Evolutionary conservation across 2,888 invertebrate genomes (phyloP).

Genomic region (Pardosa pseudoannulata): DNA sequence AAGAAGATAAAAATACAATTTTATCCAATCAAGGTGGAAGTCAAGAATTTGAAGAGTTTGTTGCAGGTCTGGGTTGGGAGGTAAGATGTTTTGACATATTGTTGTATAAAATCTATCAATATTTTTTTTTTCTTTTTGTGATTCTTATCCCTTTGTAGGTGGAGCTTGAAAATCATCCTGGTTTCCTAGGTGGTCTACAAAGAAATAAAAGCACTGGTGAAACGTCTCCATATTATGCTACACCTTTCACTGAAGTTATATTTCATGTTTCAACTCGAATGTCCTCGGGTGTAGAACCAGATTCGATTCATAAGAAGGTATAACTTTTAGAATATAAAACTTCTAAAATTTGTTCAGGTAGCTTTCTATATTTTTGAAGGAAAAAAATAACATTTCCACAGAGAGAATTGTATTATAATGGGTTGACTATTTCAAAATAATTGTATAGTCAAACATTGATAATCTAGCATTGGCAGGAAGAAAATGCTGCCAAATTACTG

Average conservation of each 20-base stretch:
- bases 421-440: too few relatives aligned
- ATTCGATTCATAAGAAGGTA: constrained; percentile 90
- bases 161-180: constrained; percentile 90
- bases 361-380: too few relatives aligned
- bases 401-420: too few relatives aligned
- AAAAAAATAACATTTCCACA: too few relatives aligned
- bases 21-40: constrained; percentile 93
- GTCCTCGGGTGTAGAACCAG: constrained; percentile 84
- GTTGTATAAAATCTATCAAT: too few relatives aligned
- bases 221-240: constrained; percentile 96
- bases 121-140: too few relatives aligned
- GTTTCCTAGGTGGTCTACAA: constrained; percentile 80
- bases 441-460: too few relatives aligned
- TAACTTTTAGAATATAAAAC: too few relatives aligned
- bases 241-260: constrained; percentile 93
- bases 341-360: too few relatives aligned
- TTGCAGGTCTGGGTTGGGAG: constrained; percentile 78
- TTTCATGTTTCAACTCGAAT: constrained; percentile 99
- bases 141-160: constrained; percentile 80
- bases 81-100: too few relatives aligned
- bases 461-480: too few relatives aligned
- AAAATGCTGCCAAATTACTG: too few relatives aligned
- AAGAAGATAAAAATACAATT: constrained; percentile 97
- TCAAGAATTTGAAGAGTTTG: constrained; percentile 89
- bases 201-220: constrained; percentile 83